These are phyloP conservation scores for Scylla paramamosain DNA, from an alignment of 1,140 invertebrate species.

Conservation along the genomic window DNA sequence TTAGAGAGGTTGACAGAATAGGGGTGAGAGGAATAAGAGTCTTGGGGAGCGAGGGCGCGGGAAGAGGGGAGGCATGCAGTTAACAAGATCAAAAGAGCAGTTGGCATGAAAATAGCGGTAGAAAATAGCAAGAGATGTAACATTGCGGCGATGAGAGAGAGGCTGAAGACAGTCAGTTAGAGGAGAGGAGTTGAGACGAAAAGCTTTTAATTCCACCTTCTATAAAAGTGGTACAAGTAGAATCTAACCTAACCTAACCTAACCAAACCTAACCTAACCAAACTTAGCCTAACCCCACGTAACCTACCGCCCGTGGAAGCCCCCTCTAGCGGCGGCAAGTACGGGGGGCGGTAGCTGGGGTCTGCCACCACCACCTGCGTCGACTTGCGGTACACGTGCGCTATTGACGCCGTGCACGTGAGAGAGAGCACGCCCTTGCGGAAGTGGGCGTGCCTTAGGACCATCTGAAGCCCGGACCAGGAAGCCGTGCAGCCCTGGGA, in stretches of 20 bases:
- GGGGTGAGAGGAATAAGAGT: too few relatives aligned
- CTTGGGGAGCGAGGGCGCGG: too few relatives aligned
- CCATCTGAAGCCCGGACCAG: conserved; percentile 63
- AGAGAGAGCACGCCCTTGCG: conserved; percentile 48
- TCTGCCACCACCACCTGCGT: conserved; percentile 34
- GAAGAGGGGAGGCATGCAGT: too few relatives aligned
- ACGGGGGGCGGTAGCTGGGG: background rate
- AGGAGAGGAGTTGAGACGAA: too few relatives aligned
- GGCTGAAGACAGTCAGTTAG: too few relatives aligned
- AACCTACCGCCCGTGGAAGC: conserved; percentile 52
- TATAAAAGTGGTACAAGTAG: too few relatives aligned
- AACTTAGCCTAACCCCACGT: background rate
- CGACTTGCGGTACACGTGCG: conserved; percentile 48
- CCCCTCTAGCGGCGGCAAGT: conserved; percentile 41
- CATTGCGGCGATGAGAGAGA: too few relatives aligned
- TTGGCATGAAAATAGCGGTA: too few relatives aligned
- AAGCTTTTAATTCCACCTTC: too few relatives aligned
- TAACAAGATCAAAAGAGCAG: too few relatives aligned
- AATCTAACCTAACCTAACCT: background rate
- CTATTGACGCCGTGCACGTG: conserved; percentile 38
- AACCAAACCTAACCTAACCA: background rate
- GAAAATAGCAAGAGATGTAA: too few relatives aligned
- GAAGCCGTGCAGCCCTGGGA: conserved; percentile 30
- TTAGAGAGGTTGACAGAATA: too few relatives aligned
- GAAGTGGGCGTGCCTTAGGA: conserved; percentile 40